Conservation (phyloP, 2,797 vertebrate genomes). For the Tadarida brasiliensis region DNA sequence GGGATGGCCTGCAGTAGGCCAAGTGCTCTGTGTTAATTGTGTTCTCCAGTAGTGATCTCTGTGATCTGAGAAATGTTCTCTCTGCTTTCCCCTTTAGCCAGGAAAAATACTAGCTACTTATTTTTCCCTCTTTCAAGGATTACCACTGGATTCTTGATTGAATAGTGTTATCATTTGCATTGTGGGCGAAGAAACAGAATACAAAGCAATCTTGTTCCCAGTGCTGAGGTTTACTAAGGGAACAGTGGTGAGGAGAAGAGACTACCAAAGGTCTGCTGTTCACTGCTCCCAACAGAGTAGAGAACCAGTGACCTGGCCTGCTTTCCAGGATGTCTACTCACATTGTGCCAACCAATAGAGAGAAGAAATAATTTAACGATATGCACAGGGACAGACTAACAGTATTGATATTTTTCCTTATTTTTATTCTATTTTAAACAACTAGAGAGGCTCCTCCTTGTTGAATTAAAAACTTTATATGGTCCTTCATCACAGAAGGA, state of each 20-base stretch:
- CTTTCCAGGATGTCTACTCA: background rate
- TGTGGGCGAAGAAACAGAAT: background rate
- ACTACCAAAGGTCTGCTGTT: background rate
- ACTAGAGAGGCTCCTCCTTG: background rate
- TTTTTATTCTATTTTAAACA: background rate
- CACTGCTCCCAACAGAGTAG: background rate
- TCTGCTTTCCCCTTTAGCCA: background rate
- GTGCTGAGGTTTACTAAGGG: background rate
- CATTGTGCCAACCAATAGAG: background rate
- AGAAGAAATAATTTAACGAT: background rate
- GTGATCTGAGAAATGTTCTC: background rate
- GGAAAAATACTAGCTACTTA: background rate
- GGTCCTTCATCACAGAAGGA: background rate
- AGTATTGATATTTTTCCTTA: background rate
- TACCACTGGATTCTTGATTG: background rate
- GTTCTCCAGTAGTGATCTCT: background rate
- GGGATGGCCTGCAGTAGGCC: background rate
- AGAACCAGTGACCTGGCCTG: background rate
- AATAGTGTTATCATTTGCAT: background rate
- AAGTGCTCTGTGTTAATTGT: background rate
- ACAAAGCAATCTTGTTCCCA: background rate
- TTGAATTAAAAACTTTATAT: background rate
- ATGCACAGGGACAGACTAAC: background rate
- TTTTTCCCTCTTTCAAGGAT: background rate
- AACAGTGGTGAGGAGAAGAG: background rate